Evolutionary conservation across 2,888 invertebrate genomes (phyloP), one percentile per base, ranked within the genome.

Genomic region (Erebia ligea): DNA sequence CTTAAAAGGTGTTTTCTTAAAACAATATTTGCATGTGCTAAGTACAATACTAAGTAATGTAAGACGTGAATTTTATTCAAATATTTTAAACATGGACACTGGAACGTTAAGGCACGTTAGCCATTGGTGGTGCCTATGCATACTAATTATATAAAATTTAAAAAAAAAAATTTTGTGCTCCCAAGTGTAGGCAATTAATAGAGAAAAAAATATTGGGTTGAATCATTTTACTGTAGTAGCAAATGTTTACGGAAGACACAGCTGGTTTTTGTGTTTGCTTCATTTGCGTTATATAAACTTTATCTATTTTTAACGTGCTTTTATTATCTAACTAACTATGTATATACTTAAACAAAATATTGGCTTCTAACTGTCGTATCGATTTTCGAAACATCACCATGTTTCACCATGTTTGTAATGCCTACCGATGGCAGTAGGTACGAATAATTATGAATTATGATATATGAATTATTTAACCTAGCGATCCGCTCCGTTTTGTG

Each of bases 171-270:
- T 62, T 64, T 48, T 69, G 48, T 48, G 19, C 45, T 61, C 17
- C 61, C 17, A 61, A 61, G 17, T 62, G 13, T 62, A 42, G 9
- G 10, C 17, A 17, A 52, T 58, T 58, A 40, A 34, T 15, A 17
- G 13, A 21, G 40, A 54, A 62, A 63, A 48, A 57, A 57, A 56
- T 48, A 42, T 56, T 52, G 56, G n/a, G 42, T 34, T 62, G 57
- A 68, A 25, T 56, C 62, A 68, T 50, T 42, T 10, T 2, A 9
- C 1, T 81, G 17, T 59, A 59, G 10, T 54, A 48, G 48, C 1
- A 57, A 50, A 45, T 68, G 59, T 71, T 65, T 68, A 71, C 68
- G 71, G 71, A 68, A 71, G 19, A 48, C n/a, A 10, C 45, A 21
- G 50, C 25, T n/a, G n/a, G 40, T 48, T 48, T 61, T 66, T 10